Base-by-base conservation (phyloP, 92 coral and sea anemone genomes). In the Meandrina meandrites region DNA sequence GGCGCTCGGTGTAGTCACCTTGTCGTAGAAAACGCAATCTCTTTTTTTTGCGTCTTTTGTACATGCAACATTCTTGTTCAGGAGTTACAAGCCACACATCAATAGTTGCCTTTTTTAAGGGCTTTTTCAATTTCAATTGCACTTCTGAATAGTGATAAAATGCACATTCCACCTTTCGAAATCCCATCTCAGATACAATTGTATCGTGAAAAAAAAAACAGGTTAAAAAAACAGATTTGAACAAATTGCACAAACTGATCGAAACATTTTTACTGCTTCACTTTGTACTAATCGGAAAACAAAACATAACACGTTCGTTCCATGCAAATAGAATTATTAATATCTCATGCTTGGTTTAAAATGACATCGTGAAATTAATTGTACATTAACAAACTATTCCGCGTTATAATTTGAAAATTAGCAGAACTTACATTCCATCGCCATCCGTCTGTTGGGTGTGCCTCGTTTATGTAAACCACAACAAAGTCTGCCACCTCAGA, bases 371-470 rank as follows among this genome's bases (percentile, higher is more conserved):
- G 32, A 19, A 3, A 62, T 66, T 27, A 27, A 66, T 62, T 22
- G 69, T 24, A 66, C 31, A 27, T 60, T 48, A 21, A 18, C 69
- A 62, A 62, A 62, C 31, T 62, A 8, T 62, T 62, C 69, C 27
- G 27, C 30, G 0, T 11, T 14, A 72, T 2, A 1, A 72, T 45
- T 40, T 27, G 18, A 24, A 22, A 76, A 22, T 12, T 4, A 22
- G 17, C 75, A 37, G 42, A 69, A 85, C 82, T 85, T 67, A 85
- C 82, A 85, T 67, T 85, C 82, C 88, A 85, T 51, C 53, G 86
- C 92, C 97, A 94, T 30, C 96, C 98, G 78, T 96, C 98, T 8
- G 60, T 81, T 10, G 98, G 94, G 80, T 96, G 98, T 5, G 98
- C 98, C 75, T 96, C 98, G n/a, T 88, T 83, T 45, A 96, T 89